A percentile compares a stretch with the other conserved stretches of the same genome.
These are phyloP conservation scores for Simalia tracyae DNA, from an alignment of 2,797 vertebrate species.

Conservation along the genomic window DNA sequence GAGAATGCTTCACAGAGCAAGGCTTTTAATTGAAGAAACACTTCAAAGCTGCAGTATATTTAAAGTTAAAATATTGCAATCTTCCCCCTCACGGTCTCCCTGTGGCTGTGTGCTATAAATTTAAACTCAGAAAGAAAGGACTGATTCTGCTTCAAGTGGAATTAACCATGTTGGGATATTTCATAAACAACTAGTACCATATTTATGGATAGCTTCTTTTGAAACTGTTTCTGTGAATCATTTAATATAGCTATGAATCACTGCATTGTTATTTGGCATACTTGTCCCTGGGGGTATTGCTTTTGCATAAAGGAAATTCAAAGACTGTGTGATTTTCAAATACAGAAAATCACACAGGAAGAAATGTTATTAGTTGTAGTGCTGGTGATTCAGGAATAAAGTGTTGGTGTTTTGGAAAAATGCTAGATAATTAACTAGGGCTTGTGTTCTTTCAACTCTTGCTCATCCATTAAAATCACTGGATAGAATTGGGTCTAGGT, in stretches of 20 bases:
- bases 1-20: conserved; percentile 35
- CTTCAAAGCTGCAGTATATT: conserved; percentile 38
- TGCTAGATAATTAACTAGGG: neutral
- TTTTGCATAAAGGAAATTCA: neutral
- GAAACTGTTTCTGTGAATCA: neutral
- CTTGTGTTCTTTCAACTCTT: neutral
- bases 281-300: neutral
- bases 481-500: neutral
- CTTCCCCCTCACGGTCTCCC: neutral
- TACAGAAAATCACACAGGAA: neutral
- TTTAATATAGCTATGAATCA: neutral
- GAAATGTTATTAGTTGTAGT: neutral
- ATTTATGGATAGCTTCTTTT: neutral
- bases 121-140: neutral
- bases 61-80: neutral
- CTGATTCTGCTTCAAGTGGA: neutral
- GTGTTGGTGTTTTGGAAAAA: neutral
- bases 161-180: neutral
- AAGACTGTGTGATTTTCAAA: neutral
- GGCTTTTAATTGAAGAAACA: conserved; percentile 38
- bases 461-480: neutral
- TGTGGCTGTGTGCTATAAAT: conserved; percentile 4
- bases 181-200: neutral
- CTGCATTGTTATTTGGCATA: neutral
- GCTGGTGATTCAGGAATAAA: neutral